Evolutionary conservation across 1,140 invertebrate species (phyloP).

Genomic region (Frieseomelitta varia): DNA sequence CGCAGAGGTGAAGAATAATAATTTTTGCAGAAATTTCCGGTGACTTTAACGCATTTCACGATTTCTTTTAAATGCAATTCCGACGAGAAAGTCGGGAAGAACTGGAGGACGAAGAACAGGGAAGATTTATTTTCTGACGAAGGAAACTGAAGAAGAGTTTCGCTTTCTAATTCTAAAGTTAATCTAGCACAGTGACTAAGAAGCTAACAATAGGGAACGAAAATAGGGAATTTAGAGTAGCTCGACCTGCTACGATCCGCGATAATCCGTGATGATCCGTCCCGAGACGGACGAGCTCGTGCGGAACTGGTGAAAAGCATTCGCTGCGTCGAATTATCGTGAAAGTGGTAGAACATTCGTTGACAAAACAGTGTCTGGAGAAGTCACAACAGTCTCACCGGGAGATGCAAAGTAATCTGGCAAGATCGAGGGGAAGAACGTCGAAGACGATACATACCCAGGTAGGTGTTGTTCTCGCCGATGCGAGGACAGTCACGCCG

Average conservation of each 20-base stretch:
- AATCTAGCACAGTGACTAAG: no score
- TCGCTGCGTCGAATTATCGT: background rate
- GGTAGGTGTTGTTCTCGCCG: constrained; percentile 34
- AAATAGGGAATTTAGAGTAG: no score
- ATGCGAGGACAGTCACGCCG: background rate
- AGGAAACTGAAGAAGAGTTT: no score
- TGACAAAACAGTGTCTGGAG: constrained; percentile 54
- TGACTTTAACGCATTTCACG: no score
- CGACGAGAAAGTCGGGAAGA: no score
- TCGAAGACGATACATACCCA: constrained; percentile 34
- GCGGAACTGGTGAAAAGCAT: background rate
- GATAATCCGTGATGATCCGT: background rate
- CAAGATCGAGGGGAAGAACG: constrained; percentile 14
- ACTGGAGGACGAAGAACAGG: no score
- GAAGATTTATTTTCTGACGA: no score
- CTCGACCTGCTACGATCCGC: background rate
- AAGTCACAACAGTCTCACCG: constrained; percentile 61
- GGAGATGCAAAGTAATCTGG: constrained; percentile 15
- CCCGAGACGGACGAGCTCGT: background rate
- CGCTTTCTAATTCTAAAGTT: no score
- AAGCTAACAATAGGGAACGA: background rate
- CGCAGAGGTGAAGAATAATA: background rate
- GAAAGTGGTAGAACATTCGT: constrained; percentile 30
- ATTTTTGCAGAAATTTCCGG: background rate
- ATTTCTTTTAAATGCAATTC: no score